Conservation (phyloP, 2,888 invertebrate species). For the Drosophila falleni region DNA sequence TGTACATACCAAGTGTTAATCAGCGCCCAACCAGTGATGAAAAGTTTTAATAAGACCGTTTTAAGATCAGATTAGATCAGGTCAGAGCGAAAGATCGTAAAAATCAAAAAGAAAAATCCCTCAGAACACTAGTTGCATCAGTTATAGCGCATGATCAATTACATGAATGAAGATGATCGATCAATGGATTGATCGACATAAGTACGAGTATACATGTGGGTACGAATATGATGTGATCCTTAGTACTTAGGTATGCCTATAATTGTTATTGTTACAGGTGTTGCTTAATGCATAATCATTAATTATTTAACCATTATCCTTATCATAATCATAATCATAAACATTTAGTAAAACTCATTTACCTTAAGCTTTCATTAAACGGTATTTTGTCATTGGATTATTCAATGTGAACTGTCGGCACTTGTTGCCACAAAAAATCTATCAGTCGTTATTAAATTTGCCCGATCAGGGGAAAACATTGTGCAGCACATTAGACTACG, state of each 20-base stretch:
- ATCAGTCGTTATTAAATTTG: slow-evolving; percentile 69
- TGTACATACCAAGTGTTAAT: slow-evolving; percentile 43
- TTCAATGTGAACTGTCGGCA: slow-evolving; percentile 69
- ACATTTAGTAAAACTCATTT: slow-evolving; percentile 22
- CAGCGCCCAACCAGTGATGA: slow-evolving; percentile 8
- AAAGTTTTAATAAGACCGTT: neutral
- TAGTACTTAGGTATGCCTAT: slow-evolving; percentile 21
- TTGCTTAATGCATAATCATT: slow-evolving; percentile 13
- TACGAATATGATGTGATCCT: slow-evolving; percentile 6
- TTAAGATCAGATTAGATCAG: neutral
- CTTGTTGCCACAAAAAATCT: slow-evolving; percentile 62
- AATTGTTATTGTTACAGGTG: slow-evolving; percentile 48
- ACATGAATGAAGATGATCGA: slow-evolving; percentile 12
- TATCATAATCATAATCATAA: slow-evolving; percentile 36
- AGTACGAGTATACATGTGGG: neutral
- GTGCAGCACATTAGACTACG: slow-evolving; percentile 36
- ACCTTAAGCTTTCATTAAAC: slow-evolving; percentile 25
- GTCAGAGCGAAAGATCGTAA: neutral
- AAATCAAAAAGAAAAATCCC: neutral
- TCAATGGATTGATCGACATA: neutral
- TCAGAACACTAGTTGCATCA: neutral
- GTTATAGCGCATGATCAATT: slow-evolving; percentile 8
- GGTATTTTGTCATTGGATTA: slow-evolving; percentile 45
- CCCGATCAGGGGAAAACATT: slow-evolving; percentile 49
- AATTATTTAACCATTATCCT: slow-evolving; percentile 24